Base-by-base conservation (phyloP, 2,797 vertebrate genomes). In the Sarcophilus harrisii region DNA sequence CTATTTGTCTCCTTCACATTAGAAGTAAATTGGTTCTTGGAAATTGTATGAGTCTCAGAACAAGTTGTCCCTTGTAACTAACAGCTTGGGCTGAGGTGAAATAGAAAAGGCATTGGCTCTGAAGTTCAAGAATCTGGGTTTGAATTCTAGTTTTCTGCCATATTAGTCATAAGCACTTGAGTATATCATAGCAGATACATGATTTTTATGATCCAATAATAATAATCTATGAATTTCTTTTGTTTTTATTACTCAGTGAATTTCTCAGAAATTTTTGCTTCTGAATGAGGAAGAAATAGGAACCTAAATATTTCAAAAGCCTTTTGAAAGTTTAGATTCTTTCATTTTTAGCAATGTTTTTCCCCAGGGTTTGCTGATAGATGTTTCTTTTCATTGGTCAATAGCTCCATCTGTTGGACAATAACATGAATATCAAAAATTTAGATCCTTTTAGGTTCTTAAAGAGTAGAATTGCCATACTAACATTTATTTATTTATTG, bases 371-470 rank as follows among this genome's bases (percentile, higher is more conserved):
- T 90, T 87, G 29, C 8, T 59, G 38, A 59, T 32, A 73, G 38
- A 21, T 57, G 58, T 18, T 91, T 94, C 38, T 87, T 87, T 29
- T 55, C 5, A 9, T 60, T 14, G 0, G 45, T 93, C 90, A 55
- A 55, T 66, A 96, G 81, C 49, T 92, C 96, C 97, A 95, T 52
- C 97, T 96, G 92, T 59, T 97, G 97, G 96, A 94, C 55, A 28
- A 57, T 57, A 90, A 45, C 18, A 6, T 60, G 91, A n/a, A 55
- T 92, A 32, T 28, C 94, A 57, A 52, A 66, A 93, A 91, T 32
- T 62, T 54, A 57, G 24, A 94, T 91, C 29, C 91, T 92, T 5
- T 24, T 28, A 16, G 27, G n/a, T 27, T 9, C 13, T 58, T 52
- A 9, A 38, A 27, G 49, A 58, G 13, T 91, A 29, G 49, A 90